Base-by-base conservation (phyloP, 37 sponge, comb jelly and placozoan species). In the Chondrilla cf. caribensis region DNA sequence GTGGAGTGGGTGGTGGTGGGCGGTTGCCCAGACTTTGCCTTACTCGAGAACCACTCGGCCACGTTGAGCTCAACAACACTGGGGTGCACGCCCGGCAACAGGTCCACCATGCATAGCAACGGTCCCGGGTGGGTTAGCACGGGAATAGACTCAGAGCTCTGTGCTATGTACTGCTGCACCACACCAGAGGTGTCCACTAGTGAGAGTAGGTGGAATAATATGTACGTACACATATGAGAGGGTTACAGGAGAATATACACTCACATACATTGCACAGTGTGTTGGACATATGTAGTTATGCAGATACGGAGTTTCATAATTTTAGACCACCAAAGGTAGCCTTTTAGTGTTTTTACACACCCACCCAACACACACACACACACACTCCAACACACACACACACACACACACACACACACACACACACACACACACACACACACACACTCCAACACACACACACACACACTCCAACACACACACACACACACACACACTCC, bases 51-150 rank as follows among this genome's bases (percentile, higher is more conserved):
- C 51, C 51, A 47, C 11, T 47, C 51, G 51, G 51, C 65, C 0
- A 18, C 18, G 38, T 25, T 43, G 67, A 40, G 43, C 15, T 59
- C 70, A 3, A 19, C 65, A 1, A 60, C 42, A 62, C 47, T 66
- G 21, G 47, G 41, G 38, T 86, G 71, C 33, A 93, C 73, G 28
- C 81, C 81, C 1, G 94, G 94, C 40, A 93, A 76, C n/a, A 93
- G 90, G 83, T 90, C 94, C 37, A 93, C 79, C 90, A 93, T 87
- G 35, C 87, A 87, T 37, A 90, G 67, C 5, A 90, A 58, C 21
- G 94, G 90, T 11, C 90, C 90, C 8, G 93, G 90, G 40, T 89
- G 93, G 25, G 78, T 81, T 66, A 93, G 79, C 39, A 73, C 9
- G 11, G 76, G 76, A 3, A 73, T 43, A 43, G 76, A 38, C 38